Evolutionary conservation across 2,888 invertebrate species (phyloP), one percentile per base, ranked within the genome.

Genomic region (Odontothrips loti): DNA sequence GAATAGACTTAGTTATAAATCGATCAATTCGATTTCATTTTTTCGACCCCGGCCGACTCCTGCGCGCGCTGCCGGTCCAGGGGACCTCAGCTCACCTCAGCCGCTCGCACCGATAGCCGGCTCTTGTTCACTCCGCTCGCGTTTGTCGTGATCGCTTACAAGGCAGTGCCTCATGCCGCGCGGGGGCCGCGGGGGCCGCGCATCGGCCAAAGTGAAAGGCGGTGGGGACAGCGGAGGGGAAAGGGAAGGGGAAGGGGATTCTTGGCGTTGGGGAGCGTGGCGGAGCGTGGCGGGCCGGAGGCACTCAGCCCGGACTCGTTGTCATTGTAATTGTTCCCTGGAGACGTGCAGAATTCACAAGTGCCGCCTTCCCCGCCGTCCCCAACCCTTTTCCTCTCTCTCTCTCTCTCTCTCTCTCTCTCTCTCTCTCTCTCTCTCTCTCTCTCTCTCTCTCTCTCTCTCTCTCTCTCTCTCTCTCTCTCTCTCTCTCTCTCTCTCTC

Each of bases 321-420:
- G 68, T 75, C 68, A 75, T 75, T 75, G 68, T 75, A 75, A 75
- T 75, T 75, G 68, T 75, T 75, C 68, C 68, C 68, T 23, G 68
- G 68, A 75, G 68, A 75, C 68, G 68, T 75, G 68, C 68, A 75
- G 68, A 75, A 75, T 75, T 75, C 68, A 75, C 68, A 75, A 75
- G 68, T 75, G 68, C 68, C 68, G 27, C 68, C 68, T 75, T 43
- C 34, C 34, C 68, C 68, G 17, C 17, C 51, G 51, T 17, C 51
- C 51, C 51, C n/a, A n/a, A n/a, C 11, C 58, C 58, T 17, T 58
- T 58, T n/a, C 58, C 58, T 15, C 6, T 17, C 58, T 2, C 58
- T 58, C 51, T 10, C 51, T 51, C 20, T 51, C 51, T 51, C 51
- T 20, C 51, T 20, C 51, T 17, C 51, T 51, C 51, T 51, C 12